Conservation (phyloP, 1,140 invertebrate genomes). For the Sweltsa coloradensis region DNA sequence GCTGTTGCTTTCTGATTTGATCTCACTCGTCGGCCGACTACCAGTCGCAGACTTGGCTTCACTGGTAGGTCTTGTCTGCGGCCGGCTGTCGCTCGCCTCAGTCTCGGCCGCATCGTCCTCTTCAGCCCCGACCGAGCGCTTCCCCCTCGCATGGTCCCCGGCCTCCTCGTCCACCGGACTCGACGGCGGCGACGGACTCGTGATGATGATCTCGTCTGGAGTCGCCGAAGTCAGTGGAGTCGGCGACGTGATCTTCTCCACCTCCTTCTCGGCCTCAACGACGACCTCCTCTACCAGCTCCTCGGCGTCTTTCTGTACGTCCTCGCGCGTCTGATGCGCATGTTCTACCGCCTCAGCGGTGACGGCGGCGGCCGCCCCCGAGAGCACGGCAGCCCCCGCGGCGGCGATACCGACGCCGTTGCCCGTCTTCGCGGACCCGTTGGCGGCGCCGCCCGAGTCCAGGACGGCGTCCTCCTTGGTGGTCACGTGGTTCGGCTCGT, state of each 20-base stretch:
- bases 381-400: no score
- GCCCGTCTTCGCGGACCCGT: no score
- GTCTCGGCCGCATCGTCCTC: conserved; percentile 5
- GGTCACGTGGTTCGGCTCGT: no score
- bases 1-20: no score
- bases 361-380: no score
- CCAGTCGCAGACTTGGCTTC: no score
- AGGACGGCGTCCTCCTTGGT: no score
- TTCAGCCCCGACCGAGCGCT: conserved; percentile 17
- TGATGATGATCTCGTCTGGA: no score
- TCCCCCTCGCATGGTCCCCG: neutral
- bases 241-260: neutral
- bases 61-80: no score
- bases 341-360: neutral
- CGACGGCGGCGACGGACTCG: neutral
- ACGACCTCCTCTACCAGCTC: neutral
- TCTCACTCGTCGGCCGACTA: no score
- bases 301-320: neutral
- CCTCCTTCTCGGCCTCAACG: neutral
- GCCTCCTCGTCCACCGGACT: neutral
- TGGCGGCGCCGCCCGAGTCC: no score
- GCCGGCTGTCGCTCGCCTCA: neutral
- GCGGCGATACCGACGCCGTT: neutral
- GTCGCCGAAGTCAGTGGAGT: neutral
- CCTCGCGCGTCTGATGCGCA: neutral